Conservation (phyloP, 92 coral and sea anemone genomes). For the Galaxea fascicularis region DNA sequence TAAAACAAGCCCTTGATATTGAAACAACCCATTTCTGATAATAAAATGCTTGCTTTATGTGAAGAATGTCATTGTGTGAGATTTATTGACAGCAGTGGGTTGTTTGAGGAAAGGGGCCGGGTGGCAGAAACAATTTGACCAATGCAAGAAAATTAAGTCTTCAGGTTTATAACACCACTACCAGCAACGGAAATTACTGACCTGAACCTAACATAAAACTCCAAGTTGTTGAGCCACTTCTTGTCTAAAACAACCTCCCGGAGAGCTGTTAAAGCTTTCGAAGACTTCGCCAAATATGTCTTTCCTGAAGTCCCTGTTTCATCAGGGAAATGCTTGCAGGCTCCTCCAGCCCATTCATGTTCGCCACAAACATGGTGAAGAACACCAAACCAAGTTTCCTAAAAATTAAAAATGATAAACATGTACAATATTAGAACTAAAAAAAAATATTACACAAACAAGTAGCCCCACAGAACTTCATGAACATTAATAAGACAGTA, state of each 20-base stretch:
- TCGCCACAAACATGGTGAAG: conserved; percentile 74
- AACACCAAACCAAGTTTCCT: conserved; percentile 67
- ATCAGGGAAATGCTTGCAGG: conserved; percentile 47
- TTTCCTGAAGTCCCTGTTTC: conserved; percentile 7
- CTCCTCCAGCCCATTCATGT: conserved; percentile 59
- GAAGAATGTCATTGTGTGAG: no score
- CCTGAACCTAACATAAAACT: conserved; percentile 63
- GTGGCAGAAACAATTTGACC: no score
- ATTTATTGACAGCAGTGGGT: no score
- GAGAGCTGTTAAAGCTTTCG: conserved; percentile 56
- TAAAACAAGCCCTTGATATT: no score
- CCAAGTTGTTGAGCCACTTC: conserved; percentile 56
- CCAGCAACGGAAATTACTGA: not conserved
- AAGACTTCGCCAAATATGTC: conserved; percentile 33
- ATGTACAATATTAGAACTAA: no score
- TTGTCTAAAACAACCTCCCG: conserved; percentile 43
- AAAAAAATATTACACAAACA: no score
- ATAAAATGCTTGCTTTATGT: no score
- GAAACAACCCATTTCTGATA: no score
- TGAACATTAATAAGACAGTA: no score
- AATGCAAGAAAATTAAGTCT: no score
- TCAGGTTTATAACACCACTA: not conserved
- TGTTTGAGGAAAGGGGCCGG: no score
- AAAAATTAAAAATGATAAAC: not conserved
- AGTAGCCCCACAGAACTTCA: no score